A percentile compares a stretch with the other conserved stretches of the same genome.
phyloP scores from a whole-genome alignment of 2,888 invertebrate genomes.

The Drosophila trichaetosa region DNA sequence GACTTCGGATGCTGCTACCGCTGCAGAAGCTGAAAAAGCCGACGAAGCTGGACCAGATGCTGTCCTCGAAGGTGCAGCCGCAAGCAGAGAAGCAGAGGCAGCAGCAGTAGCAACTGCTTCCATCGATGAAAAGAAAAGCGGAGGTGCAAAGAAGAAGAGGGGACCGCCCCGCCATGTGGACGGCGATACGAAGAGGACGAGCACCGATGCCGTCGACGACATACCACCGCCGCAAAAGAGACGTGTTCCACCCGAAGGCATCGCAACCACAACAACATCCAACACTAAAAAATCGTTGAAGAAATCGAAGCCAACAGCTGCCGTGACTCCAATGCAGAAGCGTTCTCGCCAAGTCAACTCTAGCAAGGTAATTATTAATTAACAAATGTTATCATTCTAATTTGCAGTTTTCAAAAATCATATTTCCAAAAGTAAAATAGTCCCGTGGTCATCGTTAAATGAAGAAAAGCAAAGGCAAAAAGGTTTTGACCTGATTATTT shows the following conservation, averaged over 20 bases:
- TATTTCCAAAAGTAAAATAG: neutral
- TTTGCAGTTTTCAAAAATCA: neutral
- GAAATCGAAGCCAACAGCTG: constrained; percentile 74
- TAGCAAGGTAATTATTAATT: constrained; percentile 27
- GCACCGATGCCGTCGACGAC: constrained; percentile 36
- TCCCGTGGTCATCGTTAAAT: neutral
- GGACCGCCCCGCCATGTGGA: constrained; percentile 85
- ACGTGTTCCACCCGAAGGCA: constrained; percentile 73
- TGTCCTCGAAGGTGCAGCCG: neutral
- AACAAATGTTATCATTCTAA: neutral
- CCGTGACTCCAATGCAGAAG: constrained; percentile 75
- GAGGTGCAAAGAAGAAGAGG: constrained; percentile 91
- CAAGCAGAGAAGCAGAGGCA: constrained; percentile 18
- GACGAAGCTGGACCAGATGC: neutral
- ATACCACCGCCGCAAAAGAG: constrained; percentile 74
- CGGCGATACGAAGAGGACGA: constrained; percentile 79
- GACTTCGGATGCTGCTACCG: neutral
- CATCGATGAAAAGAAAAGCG: constrained; percentile 71
- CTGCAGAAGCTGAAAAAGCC: neutral
- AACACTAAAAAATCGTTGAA: constrained; percentile 46
- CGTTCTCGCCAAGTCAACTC: constrained; percentile 43
- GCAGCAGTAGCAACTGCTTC: constrained; percentile 10
- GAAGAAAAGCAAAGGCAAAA: neutral
- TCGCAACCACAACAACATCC: constrained; percentile 21
- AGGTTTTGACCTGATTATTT: neutral